Conservation (phyloP, 2,888 invertebrate species). For the Cheiracanthium punctorium region DNA sequence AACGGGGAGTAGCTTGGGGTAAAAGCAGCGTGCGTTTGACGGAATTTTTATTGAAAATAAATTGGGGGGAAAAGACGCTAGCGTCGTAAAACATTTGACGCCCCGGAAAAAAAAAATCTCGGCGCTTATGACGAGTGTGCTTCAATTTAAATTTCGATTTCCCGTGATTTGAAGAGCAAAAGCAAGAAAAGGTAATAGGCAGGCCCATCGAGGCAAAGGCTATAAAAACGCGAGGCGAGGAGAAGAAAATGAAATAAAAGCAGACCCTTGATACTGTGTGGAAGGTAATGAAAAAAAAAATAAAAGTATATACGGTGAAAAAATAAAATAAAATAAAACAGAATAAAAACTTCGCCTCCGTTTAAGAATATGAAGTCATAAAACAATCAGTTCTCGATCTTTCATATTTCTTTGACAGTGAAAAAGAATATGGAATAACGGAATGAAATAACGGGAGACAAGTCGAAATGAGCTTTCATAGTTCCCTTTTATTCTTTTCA, state of each 20-base stretch:
- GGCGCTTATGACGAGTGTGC: slow-evolving; percentile 58
- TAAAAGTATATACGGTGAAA: not conserved
- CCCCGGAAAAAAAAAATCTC: slow-evolving; percentile 48
- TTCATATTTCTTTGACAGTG: slow-evolving; percentile 56
- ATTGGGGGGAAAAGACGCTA: slow-evolving; percentile 35
- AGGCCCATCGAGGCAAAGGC: slow-evolving; percentile 23
- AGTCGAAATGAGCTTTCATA: slow-evolving; percentile 23
- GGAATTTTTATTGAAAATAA: slow-evolving; percentile 67
- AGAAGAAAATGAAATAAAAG: slow-evolving; percentile 31
- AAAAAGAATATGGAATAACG: slow-evolving; percentile 12
- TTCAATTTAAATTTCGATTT: slow-evolving; percentile 69
- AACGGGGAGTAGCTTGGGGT: slow-evolving; percentile 34
- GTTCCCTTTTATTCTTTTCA: slow-evolving; percentile 9
- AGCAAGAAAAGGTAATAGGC: slow-evolving; percentile 11
- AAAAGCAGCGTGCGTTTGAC: slow-evolving; percentile 43
- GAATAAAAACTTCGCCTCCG: slow-evolving; percentile 21
- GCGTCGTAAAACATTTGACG: slow-evolving; percentile 63
- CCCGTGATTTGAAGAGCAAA: slow-evolving; percentile 24
- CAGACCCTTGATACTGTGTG: slow-evolving; percentile 12
- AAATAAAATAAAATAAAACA: too few relatives aligned
- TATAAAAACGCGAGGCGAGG: slow-evolving; percentile 16
- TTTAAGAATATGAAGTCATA: slow-evolving; percentile 54
- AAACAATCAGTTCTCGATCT: slow-evolving; percentile 67
- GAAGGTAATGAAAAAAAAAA: slow-evolving; percentile 23
- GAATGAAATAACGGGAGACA: slow-evolving; percentile 33